Percentiles rank a stretch among this genome's conserved stretches.
These are phyloP conservation scores for Arctopsyche grandis DNA, from an alignment of 1,140 invertebrate genomes.

Conservation along the genomic window DNA sequence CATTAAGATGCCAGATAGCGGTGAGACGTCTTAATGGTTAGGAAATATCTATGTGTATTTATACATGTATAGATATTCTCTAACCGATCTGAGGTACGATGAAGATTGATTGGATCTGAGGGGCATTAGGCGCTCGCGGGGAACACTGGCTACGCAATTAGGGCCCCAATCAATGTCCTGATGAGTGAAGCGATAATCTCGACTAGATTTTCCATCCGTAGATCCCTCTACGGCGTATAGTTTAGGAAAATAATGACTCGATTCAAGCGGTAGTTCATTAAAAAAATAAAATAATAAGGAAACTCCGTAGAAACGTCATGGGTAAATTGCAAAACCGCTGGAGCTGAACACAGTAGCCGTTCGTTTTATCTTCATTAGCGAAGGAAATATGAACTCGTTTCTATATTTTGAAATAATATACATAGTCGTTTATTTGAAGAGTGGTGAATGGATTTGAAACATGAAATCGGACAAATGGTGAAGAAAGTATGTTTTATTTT, in stretches of 20 bases:
- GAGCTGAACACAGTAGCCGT: slow-evolving; percentile 2
- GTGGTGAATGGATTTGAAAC: no score
- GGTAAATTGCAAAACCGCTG: neutral
- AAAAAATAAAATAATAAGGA: no score
- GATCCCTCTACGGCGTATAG: no score
- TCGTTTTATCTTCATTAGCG: neutral
- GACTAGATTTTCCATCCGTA: slow-evolving; percentile 19
- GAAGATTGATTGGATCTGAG: slow-evolving; percentile 49
- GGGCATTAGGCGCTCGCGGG: neutral
- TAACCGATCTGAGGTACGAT: slow-evolving; percentile 33
- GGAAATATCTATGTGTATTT: neutral
- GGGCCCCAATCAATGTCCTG: slow-evolving; percentile 46
- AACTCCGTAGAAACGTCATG: neutral
- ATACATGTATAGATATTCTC: neutral
- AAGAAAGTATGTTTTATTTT: no score
- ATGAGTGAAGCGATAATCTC: slow-evolving; percentile 38
- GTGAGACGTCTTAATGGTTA: slow-evolving; percentile 46
- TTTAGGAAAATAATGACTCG: no score
- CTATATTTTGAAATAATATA: no score
- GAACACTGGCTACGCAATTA: slow-evolving; percentile 43
- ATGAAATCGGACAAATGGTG: no score
- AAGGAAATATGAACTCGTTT: no score
- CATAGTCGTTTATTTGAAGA: no score
- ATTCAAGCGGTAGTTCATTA: neutral
- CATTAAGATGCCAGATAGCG: slow-evolving; percentile 50